Conservation (phyloP, 2,888 invertebrate species). For the Watsonalla cultraria region DNA sequence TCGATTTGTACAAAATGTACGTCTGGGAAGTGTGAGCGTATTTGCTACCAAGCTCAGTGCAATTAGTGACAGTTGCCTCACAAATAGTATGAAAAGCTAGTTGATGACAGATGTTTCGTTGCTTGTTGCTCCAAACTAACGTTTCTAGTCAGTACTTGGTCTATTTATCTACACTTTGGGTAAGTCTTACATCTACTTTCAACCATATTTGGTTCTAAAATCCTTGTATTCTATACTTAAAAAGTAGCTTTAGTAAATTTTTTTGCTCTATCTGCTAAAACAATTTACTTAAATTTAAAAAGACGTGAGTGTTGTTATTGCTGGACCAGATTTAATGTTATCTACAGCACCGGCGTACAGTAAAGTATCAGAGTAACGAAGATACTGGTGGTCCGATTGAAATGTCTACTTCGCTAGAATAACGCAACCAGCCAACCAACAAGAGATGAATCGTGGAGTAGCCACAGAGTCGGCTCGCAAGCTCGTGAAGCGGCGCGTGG, state of each 20-base stretch:
- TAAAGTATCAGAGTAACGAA: not conserved
- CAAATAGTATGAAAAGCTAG: conserved; percentile 59
- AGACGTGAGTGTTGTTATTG: too few relatives aligned
- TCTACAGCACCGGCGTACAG: too few relatives aligned
- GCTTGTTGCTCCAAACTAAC: conserved; percentile 10
- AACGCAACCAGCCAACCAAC: not conserved
- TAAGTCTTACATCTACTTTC: not conserved
- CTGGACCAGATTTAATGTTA: too few relatives aligned
- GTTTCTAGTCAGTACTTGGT: not conserved
- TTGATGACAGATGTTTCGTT: conserved; percentile 43
- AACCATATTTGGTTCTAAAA: conserved; percentile 1
- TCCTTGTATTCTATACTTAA: too few relatives aligned
- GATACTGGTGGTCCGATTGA: not conserved
- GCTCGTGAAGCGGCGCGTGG: conserved; percentile 64
- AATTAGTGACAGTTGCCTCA: conserved; percentile 60
- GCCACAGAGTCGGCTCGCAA: conserved; percentile 31
- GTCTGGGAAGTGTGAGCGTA: conserved; percentile 77
- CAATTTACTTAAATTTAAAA: too few relatives aligned
- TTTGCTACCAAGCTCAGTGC: conserved; percentile 74
- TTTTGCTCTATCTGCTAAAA: too few relatives aligned
- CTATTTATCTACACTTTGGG: not conserved
- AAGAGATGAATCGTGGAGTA: not conserved
- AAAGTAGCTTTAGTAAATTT: too few relatives aligned
- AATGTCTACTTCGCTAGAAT: conserved; percentile 4
- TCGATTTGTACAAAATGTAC: conserved; percentile 58